Percentiles rank a stretch among this genome's conserved stretches.
phyloP scores from a whole-genome alignment of 1,140 invertebrate genomes.

The Caerostris extrusa region DNA sequence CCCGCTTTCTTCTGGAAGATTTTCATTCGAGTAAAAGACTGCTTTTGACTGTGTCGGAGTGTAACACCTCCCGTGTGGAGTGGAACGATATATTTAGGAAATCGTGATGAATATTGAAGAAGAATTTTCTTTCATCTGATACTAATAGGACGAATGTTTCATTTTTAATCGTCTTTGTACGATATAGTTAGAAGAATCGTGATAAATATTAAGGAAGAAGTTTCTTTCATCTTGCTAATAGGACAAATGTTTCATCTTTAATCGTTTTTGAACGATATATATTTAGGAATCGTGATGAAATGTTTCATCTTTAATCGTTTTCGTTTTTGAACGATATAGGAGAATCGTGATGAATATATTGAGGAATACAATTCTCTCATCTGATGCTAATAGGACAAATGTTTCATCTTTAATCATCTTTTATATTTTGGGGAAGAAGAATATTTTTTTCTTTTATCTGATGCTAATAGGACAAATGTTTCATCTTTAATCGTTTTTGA shows the following conservation, averaged over 20 bases:
- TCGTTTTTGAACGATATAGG: too few relatives aligned
- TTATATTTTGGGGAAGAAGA: too few relatives aligned
- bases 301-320: too few relatives aligned
- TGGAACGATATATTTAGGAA: neutral
- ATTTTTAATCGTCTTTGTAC: neutral
- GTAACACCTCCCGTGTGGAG: neutral
- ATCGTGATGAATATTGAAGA: neutral
- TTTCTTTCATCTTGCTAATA: neutral
- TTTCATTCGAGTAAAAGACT: slow-evolving; percentile 67
- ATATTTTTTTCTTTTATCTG: neutral
- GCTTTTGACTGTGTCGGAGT: neutral
- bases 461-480: too few relatives aligned
- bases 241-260: too few relatives aligned
- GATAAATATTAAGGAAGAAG: neutral
- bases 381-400: neutral
- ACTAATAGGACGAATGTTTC: neutral
- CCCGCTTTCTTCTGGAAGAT: neutral
- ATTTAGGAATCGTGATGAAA: too few relatives aligned
- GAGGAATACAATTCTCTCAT: too few relatives aligned
- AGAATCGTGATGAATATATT: neutral
- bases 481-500: too few relatives aligned
- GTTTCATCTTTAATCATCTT: too few relatives aligned
- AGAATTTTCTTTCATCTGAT: neutral
- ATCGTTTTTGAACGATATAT: too few relatives aligned
- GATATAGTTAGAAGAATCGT: neutral